Evolutionary conservation across 1,140 invertebrate species (phyloP), one percentile per base, ranked within the genome.

Genomic region (Pogonus chalceus): DNA sequence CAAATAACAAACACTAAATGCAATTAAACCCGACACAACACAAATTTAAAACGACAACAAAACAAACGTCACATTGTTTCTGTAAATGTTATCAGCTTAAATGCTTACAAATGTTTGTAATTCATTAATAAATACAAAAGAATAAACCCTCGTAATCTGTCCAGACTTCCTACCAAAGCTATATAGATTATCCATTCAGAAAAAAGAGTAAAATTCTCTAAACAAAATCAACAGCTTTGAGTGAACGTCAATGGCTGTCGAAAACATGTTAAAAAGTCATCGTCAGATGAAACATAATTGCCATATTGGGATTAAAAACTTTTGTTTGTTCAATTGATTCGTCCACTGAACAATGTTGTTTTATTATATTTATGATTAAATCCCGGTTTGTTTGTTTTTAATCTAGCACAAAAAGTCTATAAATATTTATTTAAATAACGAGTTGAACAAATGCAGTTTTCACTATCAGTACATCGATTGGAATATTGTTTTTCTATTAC

Each of bases 331-430:
- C 14, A 7, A 31, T 31, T 31, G 26, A 31, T 31, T 31, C 26
- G 26, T n/a, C n/a, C 26, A 31, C 26, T 14, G 26, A 31, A n/a
- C n/a, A n/a, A 14, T 31, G 18, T 18, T 18, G 37, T 18, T 43
- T 18, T 43, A 43, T 43, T 12, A 43, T 43, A 43, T 43, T 43
- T 43, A 43, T 43, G 37, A 43, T 43, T 43, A 43, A 43, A 43
- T 43, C 37, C 7, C 18, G 37, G 3, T 4, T 43, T 43, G 37
- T 43, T 43, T 43, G 37, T 16, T 43, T 43, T 43, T 43, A 43
- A 43, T 43, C 37, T 43, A 9, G 7, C 18, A 43, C 18, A 43
- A 43, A 43, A 43, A 43, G 9, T 12, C 9, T 12, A 16, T 43
- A 43, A 43, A 43, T 43, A 43, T 43, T 43, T 43, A 43, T 43